Base-by-base conservation (phyloP, 92 coral and sea anemone genomes). In the Diadumene lineata region DNA sequence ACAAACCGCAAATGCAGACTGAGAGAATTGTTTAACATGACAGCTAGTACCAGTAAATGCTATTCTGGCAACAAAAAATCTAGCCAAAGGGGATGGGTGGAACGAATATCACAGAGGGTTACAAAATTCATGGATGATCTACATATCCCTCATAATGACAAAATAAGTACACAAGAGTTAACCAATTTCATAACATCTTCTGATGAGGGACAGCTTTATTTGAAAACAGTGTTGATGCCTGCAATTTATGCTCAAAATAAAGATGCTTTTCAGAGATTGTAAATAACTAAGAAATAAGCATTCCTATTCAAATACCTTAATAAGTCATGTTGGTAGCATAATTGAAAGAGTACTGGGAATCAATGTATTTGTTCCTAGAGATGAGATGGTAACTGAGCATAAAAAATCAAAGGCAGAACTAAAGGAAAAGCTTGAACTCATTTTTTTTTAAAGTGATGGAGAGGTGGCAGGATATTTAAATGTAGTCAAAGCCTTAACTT, bases 141-240 rank as follows among this genome's bases (percentile, higher is more conserved):
- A 29, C 29, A 64, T 64, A 46, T 64, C 32, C 69, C 69, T 4
- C 1, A 64, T 29, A 25, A 31, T 8, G 69, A 64, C 32, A 1
- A 0, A 31, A 33, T 2, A 64, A 64, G 69, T 46, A 1, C 18
- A 16, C 1, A 1, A 64, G 69, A 64, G 1, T 22, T 64, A n/a
- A 25, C 69, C 29, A 64, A 64, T 24, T 27, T 66, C 22, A 11
- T 66, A 9, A 66, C 51, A 3, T 7, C 17, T 66, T 30, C 70
- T 2, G 17, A 18, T 23, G 70, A 66, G 70, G 70, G 72, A 29
- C 72, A 34, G 48, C 51, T 66, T 34, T 66, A 66, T 50, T 19
- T 66, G 24, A 66, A 66, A 66, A 33, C 27, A 66, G 72, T 66
- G 22, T 32, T 66, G 17, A 66, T 66, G 72, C 72, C 72, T 13